phyloP scores from a whole-genome alignment of 2,797 vertebrate species.

The Geotria australis region DNA sequence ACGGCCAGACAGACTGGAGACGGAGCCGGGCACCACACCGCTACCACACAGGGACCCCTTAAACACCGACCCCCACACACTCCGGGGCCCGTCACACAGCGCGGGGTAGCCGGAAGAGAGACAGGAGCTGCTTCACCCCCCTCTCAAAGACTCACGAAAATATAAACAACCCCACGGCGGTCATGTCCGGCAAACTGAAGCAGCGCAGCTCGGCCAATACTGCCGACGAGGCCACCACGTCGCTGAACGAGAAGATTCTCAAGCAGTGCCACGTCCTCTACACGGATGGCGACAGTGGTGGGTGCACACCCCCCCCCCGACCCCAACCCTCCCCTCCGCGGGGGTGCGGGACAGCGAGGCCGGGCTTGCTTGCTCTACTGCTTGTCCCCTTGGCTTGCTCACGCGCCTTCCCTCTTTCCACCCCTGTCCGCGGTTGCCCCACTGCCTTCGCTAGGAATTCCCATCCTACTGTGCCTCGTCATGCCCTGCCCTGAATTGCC shows the following conservation, averaged over 20 bases:
- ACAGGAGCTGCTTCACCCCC: too few relatives aligned
- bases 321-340: too few relatives aligned
- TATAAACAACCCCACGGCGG: background rate
- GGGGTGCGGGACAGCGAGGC: too few relatives aligned
- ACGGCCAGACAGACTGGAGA: background rate
- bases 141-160: background rate
- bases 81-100: constrained; percentile 1
- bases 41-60: background rate
- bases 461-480: too few relatives aligned
- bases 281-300: constrained; percentile 15
- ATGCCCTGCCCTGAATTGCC: too few relatives aligned
- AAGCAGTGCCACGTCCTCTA: constrained; percentile 35
- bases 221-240: constrained; percentile 11
- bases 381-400: too few relatives aligned
- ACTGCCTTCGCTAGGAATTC: too few relatives aligned
- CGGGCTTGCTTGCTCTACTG: too few relatives aligned
- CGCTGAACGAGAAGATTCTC: constrained; percentile 30
- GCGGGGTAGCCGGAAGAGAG: background rate
- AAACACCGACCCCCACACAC: background rate
- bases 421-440: too few relatives aligned
- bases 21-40: background rate
- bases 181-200: constrained; percentile 30
- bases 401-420: too few relatives aligned
- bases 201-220: constrained; percentile 25
- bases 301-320: background rate